Evolutionary conservation across 2,797 vertebrate genomes (phyloP).

Genomic region (Lagodon rhomboides): DNA sequence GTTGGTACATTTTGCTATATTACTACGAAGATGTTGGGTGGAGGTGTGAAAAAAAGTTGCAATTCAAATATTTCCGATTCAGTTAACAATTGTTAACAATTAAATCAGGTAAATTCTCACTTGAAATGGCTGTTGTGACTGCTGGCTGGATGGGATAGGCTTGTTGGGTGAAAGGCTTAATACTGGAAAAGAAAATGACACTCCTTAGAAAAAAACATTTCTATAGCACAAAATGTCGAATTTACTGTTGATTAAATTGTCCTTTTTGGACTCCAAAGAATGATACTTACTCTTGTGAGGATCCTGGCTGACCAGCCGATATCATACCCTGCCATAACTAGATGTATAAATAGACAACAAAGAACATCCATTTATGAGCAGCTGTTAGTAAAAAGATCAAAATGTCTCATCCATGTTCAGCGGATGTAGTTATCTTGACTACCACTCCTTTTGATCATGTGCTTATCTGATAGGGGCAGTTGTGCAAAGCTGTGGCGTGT

Average conservation of each 20-base stretch:
- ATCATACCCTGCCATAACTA: slow-evolving; percentile 99
- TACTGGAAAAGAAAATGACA: slow-evolving; percentile 85
- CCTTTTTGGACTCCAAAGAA: slow-evolving; percentile 15
- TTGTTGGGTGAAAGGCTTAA: slow-evolving; percentile 98
- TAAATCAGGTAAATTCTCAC: slow-evolving; percentile 77
- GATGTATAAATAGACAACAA: slow-evolving; percentile 74
- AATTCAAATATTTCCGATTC: not conserved
- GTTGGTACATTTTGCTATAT: not conserved
- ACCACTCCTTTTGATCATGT: slow-evolving; percentile 77
- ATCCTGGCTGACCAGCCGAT: slow-evolving; percentile 96
- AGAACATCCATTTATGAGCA: slow-evolving; percentile 62
- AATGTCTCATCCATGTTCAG: slow-evolving; percentile 61
- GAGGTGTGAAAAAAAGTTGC: not conserved
- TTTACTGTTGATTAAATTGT: not conserved
- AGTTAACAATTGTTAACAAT: not conserved
- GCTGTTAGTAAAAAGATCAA: slow-evolving; percentile 68
- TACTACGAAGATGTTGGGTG: not conserved
- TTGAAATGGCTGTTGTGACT: slow-evolving; percentile 96
- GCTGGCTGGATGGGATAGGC: slow-evolving; percentile 96
- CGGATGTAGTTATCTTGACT: slow-evolving; percentile 80
- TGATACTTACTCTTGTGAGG: slow-evolving; percentile 98
- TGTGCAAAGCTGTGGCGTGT: slow-evolving; percentile 79
- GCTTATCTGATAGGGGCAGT: slow-evolving; percentile 85
- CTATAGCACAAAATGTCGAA: slow-evolving; percentile 11
- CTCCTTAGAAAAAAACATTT: slow-evolving; percentile 13